Percentiles rank a stretch among this genome's conserved stretches.
phyloP scores from a whole-genome alignment of 2,888 invertebrate genomes.

The Tetheella fluctuosa region DNA sequence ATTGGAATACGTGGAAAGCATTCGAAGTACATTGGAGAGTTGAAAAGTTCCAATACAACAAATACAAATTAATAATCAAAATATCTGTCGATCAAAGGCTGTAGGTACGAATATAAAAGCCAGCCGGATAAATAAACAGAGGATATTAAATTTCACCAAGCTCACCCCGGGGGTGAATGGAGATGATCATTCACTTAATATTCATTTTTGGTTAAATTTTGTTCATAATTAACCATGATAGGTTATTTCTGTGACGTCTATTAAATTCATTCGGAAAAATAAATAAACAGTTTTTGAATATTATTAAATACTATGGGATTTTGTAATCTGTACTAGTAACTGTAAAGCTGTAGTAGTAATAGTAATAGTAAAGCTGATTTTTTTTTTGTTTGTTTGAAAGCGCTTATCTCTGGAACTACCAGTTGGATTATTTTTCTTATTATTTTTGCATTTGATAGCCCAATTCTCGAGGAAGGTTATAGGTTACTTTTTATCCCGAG shows the following conservation, averaged over 20 bases:
- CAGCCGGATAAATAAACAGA: constrained; percentile 38
- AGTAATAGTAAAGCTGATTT: too few relatives aligned
- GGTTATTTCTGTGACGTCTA: not conserved
- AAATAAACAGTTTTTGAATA: not conserved
- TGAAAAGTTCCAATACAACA: not conserved
- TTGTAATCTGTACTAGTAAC: too few relatives aligned
- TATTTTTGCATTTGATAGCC: too few relatives aligned
- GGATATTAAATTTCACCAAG: constrained; percentile 40
- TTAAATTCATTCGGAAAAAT: not conserved
- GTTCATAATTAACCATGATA: not conserved
- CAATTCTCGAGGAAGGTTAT: too few relatives aligned
- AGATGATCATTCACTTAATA: constrained; percentile 22
- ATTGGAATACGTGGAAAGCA: too few relatives aligned
- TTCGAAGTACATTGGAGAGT: constrained; percentile 1
- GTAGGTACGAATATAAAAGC: constrained; percentile 33
- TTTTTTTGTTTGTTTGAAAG: too few relatives aligned
- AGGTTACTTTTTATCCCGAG: too few relatives aligned
- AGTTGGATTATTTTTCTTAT: too few relatives aligned
- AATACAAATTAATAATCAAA: not conserved
- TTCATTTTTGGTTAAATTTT: constrained; percentile 5
- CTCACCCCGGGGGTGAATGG: constrained; percentile 26
- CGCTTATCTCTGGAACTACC: too few relatives aligned
- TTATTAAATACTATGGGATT: not conserved
- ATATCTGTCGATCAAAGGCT: constrained; percentile 17
- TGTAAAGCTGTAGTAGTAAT: too few relatives aligned